These are phyloP conservation scores for Cartodere bifasciata DNA, from an alignment of 2,888 invertebrate genomes.

Conservation along the genomic window DNA sequence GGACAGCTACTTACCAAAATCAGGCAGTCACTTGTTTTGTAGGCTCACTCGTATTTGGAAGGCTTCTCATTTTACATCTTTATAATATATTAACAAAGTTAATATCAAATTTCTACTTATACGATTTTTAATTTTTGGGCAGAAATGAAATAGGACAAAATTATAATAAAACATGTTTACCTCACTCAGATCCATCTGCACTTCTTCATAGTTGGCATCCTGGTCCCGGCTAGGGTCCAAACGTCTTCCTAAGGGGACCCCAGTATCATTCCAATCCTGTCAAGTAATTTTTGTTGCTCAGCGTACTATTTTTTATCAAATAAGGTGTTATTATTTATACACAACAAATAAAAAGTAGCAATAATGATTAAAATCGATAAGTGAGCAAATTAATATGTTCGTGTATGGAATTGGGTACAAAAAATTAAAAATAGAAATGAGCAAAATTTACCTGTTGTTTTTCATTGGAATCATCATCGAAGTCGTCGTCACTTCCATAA, in stretches of 20 bases:
- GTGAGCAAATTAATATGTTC: too few relatives aligned
- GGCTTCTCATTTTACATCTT: constrained; percentile 34
- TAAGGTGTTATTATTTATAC: constrained; percentile 16
- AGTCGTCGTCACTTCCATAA: constrained; percentile 70
- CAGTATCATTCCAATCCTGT: constrained; percentile 21
- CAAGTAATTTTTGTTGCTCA: constrained; percentile 24
- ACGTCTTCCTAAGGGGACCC: too few relatives aligned
- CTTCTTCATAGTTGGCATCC: constrained; percentile 63
- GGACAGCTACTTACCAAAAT: constrained; percentile 15
- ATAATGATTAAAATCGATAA: too few relatives aligned
- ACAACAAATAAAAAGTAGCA: constrained; percentile 1
- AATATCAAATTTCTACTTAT: constrained; percentile 29
- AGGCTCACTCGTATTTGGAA: constrained; percentile 26
- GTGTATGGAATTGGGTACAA: constrained; percentile 8
- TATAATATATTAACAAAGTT: constrained; percentile 39
- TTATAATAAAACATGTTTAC: constrained; percentile 24
- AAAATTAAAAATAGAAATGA: constrained; percentile 1
- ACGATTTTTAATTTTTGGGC: not conserved
- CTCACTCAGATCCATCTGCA: constrained; percentile 69
- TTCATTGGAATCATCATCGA: constrained; percentile 36
- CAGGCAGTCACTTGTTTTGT: constrained; percentile 10
- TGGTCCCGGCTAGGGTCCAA: constrained; percentile 32
- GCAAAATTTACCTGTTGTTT: constrained; percentile 23
- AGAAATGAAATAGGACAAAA: not conserved
- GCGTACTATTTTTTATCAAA: constrained; percentile 26